Percentiles rank a stretch among this genome's conserved stretches.
Evolutionary conservation across 2,888 invertebrate genomes (phyloP).

Genomic region (Gisinianus flammeolus): DNA sequence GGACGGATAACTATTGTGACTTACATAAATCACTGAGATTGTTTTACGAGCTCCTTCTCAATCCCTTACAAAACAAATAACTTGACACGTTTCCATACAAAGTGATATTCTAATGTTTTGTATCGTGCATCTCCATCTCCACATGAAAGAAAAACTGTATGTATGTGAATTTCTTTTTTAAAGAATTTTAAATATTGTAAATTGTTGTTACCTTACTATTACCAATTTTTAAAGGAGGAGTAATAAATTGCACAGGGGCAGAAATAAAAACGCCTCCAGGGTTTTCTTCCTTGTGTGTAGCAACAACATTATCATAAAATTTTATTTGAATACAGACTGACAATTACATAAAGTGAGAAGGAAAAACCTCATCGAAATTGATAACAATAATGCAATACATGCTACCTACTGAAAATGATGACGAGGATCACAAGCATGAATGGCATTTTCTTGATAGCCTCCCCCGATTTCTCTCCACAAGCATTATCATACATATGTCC

Average conservation of each 20-base stretch:
- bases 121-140: background rate
- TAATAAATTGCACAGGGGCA: too few species aligned
- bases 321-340: background rate
- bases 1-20: constrained; percentile 44
- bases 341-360: constrained; percentile 3
- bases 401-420: constrained; percentile 28
- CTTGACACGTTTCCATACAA: background rate
- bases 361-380: constrained; percentile 26
- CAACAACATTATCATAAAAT: constrained; percentile 21
- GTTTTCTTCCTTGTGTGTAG: too few species aligned
- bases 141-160: too few species aligned
- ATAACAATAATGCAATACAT: constrained; percentile 25
- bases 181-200: too few species aligned
- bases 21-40: constrained; percentile 39
- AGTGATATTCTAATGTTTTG: background rate
- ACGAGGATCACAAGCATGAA: constrained; percentile 18
- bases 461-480: constrained; percentile 28
- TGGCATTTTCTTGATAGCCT: constrained; percentile 30
- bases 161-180: background rate
- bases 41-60: constrained; percentile 7
- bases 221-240: too few species aligned
- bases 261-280: too few species aligned
- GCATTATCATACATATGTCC: too few species aligned
- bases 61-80: background rate
- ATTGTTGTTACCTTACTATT: too few species aligned